Percentiles rank a stretch among this genome's conserved stretches.
Conservation (phyloP, 2,797 vertebrate species). For the Crypturellus tataupa region DNA sequence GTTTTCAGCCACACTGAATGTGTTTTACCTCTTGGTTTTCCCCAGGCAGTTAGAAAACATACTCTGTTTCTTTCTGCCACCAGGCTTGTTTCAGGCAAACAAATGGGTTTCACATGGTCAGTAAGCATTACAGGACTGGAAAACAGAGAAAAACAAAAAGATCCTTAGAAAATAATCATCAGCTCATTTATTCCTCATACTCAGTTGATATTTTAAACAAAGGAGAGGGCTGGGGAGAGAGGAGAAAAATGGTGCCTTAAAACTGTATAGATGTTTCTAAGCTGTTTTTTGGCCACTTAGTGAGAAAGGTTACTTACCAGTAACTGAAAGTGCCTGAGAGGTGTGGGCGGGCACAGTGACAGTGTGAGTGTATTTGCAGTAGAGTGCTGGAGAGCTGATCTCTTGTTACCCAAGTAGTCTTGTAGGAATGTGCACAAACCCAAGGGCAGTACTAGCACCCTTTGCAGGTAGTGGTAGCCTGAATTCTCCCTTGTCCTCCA, state of each 20-base stretch:
- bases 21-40: constrained; percentile 87
- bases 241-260: background rate
- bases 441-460: background rate
- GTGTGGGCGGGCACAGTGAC: background rate
- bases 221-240: background rate
- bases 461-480: background rate
- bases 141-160: constrained; percentile 23
- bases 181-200: background rate
- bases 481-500: background rate
- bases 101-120: constrained; percentile 85
- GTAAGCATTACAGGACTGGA: constrained; percentile 87
- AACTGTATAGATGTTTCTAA: background rate
- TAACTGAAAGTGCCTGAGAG: background rate
- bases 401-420: background rate
- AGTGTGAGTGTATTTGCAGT: background rate
- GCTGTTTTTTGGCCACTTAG: background rate
- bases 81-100: constrained; percentile 86
- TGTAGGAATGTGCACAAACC: background rate
- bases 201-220: background rate
- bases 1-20: rapidly evolving
- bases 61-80: constrained; percentile 83
- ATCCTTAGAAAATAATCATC: background rate
- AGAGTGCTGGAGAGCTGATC: background rate
- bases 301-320: background rate
- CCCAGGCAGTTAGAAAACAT: constrained; percentile 93